These are phyloP conservation scores for Acyrthosiphon pisum DNA, from an alignment of 1,140 invertebrate species.

Conservation along the genomic window DNA sequence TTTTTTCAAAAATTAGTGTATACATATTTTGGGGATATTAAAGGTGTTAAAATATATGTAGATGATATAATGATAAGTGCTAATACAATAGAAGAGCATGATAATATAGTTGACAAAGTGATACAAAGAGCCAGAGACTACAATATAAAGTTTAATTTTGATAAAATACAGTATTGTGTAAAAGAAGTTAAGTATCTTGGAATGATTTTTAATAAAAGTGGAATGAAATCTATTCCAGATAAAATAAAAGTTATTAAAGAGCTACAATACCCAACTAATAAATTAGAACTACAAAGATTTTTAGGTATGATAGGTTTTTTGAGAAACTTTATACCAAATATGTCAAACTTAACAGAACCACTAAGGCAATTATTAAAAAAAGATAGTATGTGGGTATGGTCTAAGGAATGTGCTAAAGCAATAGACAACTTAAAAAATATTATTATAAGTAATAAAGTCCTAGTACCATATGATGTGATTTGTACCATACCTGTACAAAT, in stretches of 20 bases:
- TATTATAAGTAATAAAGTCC: conserved; percentile 60
- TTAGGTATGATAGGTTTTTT: conserved; percentile 38
- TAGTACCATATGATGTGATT: conserved; percentile 60
- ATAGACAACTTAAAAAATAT: conserved; percentile 61
- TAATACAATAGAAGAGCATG: conserved; percentile 59
- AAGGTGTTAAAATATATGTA: conserved; percentile 61
- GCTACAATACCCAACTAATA: neutral
- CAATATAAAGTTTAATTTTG: conserved; percentile 60
- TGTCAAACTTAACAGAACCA: neutral
- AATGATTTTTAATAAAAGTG: conserved; percentile 62
- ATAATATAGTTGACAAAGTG: conserved; percentile 62
- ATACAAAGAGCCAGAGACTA: conserved; percentile 60
- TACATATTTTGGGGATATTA: conserved; percentile 62
- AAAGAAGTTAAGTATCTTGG: conserved; percentile 63
- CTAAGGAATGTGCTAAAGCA: conserved; percentile 58
- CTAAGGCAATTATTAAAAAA: conserved; percentile 45
- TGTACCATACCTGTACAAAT: conserved; percentile 58
- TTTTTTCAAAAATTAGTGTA: conserved; percentile 63
- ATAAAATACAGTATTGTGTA: conserved; percentile 62
- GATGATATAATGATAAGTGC: conserved; percentile 64
- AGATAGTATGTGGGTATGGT: conserved; percentile 60
- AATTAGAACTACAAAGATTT: neutral
- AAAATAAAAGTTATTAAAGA: neutral
- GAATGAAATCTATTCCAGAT: conserved; percentile 60
- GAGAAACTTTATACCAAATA: conserved; percentile 48